phyloP scores from a whole-genome alignment of 2,797 vertebrate genomes.

The Esox lucius region DNA sequence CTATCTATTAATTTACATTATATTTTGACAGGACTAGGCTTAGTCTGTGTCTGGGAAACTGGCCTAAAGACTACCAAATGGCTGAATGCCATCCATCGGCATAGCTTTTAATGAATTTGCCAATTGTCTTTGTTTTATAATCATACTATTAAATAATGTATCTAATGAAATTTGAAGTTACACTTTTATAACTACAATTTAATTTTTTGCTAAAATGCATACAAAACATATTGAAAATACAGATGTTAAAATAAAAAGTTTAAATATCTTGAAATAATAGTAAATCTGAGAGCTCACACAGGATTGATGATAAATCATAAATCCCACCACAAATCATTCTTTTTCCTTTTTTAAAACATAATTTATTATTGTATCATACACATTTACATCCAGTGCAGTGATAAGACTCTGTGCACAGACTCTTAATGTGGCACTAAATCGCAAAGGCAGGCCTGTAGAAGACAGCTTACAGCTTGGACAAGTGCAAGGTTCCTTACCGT shows the following conservation, averaged over 20 bases:
- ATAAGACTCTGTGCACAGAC: slow-evolving; percentile 72
- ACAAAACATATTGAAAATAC: slow-evolving; percentile 3
- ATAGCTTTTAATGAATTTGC: background rate
- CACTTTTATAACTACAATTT: too few species aligned
- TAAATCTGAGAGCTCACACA: background rate
- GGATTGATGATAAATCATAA: slow-evolving; percentile 4
- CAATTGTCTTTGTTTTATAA: background rate
- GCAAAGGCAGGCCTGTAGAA: slow-evolving; percentile 62
- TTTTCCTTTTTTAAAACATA: slow-evolving; percentile 57
- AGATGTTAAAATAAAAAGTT: background rate
- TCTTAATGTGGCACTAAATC: slow-evolving; percentile 64
- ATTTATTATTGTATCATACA: slow-evolving; percentile 75
- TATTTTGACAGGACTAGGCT: too few species aligned
- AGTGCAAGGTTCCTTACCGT: slow-evolving; percentile 23
- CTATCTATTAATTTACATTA: too few species aligned
- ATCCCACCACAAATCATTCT: slow-evolving; percentile 26
- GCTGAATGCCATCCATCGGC: background rate
- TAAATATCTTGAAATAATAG: background rate
- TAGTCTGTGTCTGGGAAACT: too few species aligned
- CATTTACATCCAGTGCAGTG: slow-evolving; percentile 71
- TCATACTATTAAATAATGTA: background rate
- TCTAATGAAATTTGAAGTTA: background rate
- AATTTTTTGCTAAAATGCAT: slow-evolving; percentile 1
- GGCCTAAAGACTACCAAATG: background rate
- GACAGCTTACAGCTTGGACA: slow-evolving; percentile 32